A percentile compares a stretch with the other conserved stretches of the same genome.
Conservation (phyloP, 2,797 vertebrate species). For the Enteromius trimaculatus region DNA sequence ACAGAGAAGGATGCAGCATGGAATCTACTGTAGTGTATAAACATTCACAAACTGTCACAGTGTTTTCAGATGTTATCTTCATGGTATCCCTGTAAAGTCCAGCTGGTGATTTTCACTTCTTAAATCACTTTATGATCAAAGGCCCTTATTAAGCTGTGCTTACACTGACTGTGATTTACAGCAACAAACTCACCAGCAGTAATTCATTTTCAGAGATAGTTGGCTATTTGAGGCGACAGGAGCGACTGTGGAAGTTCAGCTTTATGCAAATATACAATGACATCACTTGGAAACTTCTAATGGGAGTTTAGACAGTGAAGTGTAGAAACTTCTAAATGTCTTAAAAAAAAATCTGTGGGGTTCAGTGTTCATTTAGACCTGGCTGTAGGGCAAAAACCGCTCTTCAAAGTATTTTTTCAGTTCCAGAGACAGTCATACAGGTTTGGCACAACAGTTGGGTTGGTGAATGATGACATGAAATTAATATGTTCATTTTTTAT, state of each 20-base stretch:
- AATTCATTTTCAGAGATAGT: not conserved
- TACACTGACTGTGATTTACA: conserved; percentile 33
- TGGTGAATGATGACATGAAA: not conserved
- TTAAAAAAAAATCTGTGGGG: not conserved
- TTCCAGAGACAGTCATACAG: not conserved
- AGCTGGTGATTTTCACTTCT: conserved; percentile 42
- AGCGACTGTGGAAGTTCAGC: not conserved
- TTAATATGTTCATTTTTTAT: not conserved
- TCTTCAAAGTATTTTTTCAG: not conserved
- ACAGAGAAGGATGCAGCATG: not conserved
- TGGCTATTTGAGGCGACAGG: not conserved
- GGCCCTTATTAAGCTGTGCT: conserved; percentile 7
- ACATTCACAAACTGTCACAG: conserved; percentile 21
- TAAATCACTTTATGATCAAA: conserved; percentile 50
- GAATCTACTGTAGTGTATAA: conserved; percentile 31
- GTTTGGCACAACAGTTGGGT: not conserved
- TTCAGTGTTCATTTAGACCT: not conserved
- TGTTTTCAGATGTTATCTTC: conserved; percentile 37
- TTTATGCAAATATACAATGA: conserved; percentile 8
- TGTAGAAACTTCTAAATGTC: not conserved
- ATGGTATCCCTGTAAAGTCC: conserved; percentile 24
- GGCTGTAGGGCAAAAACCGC: not conserved
- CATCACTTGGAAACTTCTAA: not conserved
- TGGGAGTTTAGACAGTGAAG: not conserved
- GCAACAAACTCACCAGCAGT: not conserved